A percentile compares a stretch with the other conserved stretches of the same genome.
phyloP scores from a whole-genome alignment of 30 jellyfish, hydroid and myxozoan genomes.

The Turritopsis rubra region DNA sequence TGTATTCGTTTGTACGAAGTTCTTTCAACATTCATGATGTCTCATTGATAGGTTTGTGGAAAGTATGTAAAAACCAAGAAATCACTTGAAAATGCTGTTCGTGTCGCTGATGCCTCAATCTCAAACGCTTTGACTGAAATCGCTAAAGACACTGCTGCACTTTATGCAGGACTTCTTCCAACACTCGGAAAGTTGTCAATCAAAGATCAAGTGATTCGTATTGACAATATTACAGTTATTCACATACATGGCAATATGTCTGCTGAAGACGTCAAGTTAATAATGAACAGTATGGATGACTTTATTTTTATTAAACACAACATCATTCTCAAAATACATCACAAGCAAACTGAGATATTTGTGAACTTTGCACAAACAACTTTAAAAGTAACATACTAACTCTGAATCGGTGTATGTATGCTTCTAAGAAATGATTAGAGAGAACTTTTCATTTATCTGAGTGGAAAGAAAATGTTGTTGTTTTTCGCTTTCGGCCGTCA shows the following conservation, averaged over 20 bases:
- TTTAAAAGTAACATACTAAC: no score
- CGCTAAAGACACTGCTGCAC: slow-evolving; percentile 13
- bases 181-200: background rate
- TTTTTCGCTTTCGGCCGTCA: background rate
- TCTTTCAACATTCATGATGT: background rate
- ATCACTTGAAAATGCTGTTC: slow-evolving; percentile 14
- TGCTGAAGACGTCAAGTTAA: background rate
- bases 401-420: no score
- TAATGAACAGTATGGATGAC: background rate
- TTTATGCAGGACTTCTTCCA: slow-evolving; percentile 2
- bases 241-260: background rate
- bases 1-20: no score
- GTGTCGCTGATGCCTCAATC: background rate
- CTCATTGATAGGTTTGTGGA: background rate
- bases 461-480: background rate
- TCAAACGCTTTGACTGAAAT: slow-evolving; percentile 10
- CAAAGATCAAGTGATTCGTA: slow-evolving; percentile 3
- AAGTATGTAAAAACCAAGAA: background rate
- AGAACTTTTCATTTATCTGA: no score
- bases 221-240: background rate
- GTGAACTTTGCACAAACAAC: background rate
- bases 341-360: background rate
- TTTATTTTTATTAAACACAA: no score
- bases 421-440: no score
- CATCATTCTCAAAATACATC: background rate